Evolutionary conservation across 2,113 vertebrate genomes (phyloP), one percentile per base, ranked within the genome.

Genomic region (Panthera uncia): DNA sequence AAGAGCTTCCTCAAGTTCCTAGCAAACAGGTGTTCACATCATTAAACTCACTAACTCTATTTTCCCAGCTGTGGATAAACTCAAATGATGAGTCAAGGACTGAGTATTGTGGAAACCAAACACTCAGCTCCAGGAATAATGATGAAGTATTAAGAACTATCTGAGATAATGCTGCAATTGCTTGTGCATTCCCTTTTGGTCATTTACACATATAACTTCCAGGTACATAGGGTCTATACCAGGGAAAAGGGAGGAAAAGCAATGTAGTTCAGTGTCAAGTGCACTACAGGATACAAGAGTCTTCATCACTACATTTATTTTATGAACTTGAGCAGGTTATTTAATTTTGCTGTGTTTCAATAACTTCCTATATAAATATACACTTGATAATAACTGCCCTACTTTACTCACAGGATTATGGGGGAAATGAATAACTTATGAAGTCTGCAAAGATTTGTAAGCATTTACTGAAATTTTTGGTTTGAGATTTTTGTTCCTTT

Each of bases 91-190:
- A 41, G 45, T 45, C 73, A 97, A 94, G 69, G 55, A 93, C 78
- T 88, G 78, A 97, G 45, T 73, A 83, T 69, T 95, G 81, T 97
- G 74, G 66, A 96, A 97, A 96, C 50, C 87, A 94, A 98, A 97
- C 81, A 76, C 18, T 94, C 68, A 95, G 69, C 36, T 95, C 71
- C 65, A 88, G 82, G 69, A 90, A 98, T 71, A 85, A 93, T 96
- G 25, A 90, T 84, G 13, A 94, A 95, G n/a, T 96, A 92, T 95
- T 93, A 94, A 96, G 88, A 82, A 84, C 89, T 73, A 79, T 65
- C 78, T 94, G 81, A 95, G 48, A 91, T 69, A 80, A 92, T 65
- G 71, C 78, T 93, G 41, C 82, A 97, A 55, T 93, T 97, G 84
- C 57, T 91, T 89, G 33, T 80, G 18, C 63, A 79, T 90, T 95